phyloP scores from a whole-genome alignment of 2,888 invertebrate genomes.

The Pharmacophagus antenor region DNA sequence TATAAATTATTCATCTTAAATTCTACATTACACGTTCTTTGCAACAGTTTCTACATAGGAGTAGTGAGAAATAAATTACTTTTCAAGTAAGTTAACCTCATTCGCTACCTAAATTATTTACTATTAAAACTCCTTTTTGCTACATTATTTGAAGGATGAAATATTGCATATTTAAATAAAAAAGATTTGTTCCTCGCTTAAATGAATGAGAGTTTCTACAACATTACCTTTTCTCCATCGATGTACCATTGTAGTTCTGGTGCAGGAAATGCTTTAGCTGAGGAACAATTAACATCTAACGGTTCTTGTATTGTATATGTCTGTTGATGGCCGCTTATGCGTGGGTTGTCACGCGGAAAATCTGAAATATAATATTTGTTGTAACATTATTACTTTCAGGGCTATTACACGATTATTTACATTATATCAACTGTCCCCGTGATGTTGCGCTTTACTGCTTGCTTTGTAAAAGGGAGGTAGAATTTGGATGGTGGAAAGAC shows the following conservation, averaged over 20 bases:
- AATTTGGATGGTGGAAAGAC: no score
- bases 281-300: slow-evolving; percentile 70
- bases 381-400: no score
- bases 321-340: slow-evolving; percentile 64
- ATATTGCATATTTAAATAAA: no score
- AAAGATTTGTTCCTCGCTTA: background rate
- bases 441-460: no score
- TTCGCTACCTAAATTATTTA: background rate
- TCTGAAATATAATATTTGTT: slow-evolving; percentile 61
- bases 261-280: slow-evolving; percentile 67
- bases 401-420: no score
- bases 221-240: slow-evolving; percentile 64
- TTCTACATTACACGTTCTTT: background rate
- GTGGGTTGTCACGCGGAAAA: slow-evolving; percentile 69
- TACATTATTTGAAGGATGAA: no score
- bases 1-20: slow-evolving; percentile 4
- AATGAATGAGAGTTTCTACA: background rate
- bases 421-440: no score
- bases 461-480: no score
- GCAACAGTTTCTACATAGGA: background rate
- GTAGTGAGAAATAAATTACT: background rate
- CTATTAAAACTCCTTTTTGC: no score
- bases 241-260: slow-evolving; percentile 70
- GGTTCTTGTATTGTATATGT: slow-evolving; percentile 53
- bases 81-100: background rate